Evolutionary conservation across 2,113 vertebrate genomes (phyloP), one percentile per base, ranked within the genome.

Genomic region (Podarcis muralis): DNA sequence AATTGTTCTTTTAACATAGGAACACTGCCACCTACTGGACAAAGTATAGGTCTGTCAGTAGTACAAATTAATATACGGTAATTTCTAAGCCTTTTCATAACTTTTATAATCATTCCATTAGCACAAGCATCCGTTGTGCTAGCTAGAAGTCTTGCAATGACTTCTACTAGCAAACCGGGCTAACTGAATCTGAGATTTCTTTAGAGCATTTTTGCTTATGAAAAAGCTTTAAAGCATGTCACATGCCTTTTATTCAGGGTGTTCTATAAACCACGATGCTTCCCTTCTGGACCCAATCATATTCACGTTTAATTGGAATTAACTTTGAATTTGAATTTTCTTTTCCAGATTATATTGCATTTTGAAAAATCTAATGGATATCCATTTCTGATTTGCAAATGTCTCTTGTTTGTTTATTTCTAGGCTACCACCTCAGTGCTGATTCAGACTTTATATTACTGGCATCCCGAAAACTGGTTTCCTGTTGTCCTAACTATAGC

Each of bases 11-110:
- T 90, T 57, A 37, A 27, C 57, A 79, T 92, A 53, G 93, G 83
- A 93, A 81, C 37, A 91, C 91, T 95, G 95, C 96, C 97, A 96
- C 92, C 97, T 97, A 91, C 96, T 97, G 97, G 95, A 11, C 85
- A 88, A 86, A 35, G 27, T 1, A 27, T 2, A 86, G 91, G 90
- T 91, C 87, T 88, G 85, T 83, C 85, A 69, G n/a, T 81, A 3
- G 69, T 86, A 71, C 78, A 65, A 25, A 37, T 69, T n/a, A 11
- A 65, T 35, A 32, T n/a, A n/a, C n/a, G n/a, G n/a, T 53, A 40
- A 84, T 59, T 74, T 57, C 2, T 86, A 37, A 62, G 53, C 23
- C 7, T 37, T 77, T 65, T n/a, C 35, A 32, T 43, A 69, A 9
- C 20, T 48, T n/a, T n/a, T 53, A 53, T 11, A 53, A 53, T 53